Percentiles rank a stretch among this genome's conserved stretches.
These are phyloP conservation scores for human DNA, from an alignment of 2,113 vertebrate species.

Conservation along the genomic window GRCh38 chr5:3896001-3896500, in stretches of 20 bases:
- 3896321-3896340: neutral
- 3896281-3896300: neutral
- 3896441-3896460: neutral
- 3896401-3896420: too few relatives aligned
- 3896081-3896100: fast-evolving
- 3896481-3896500: neutral
- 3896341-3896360: neutral
- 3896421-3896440: too few relatives aligned
- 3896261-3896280: neutral
- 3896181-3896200: neutral
- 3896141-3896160: neutral
- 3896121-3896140: too few relatives aligned
- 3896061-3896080: too few relatives aligned
- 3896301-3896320: fast-evolving
- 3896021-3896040: neutral
- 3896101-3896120: too few relatives aligned
- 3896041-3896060: neutral
- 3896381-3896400: fast-evolving
- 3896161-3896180: too few relatives aligned
- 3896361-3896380: neutral
- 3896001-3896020: neutral
- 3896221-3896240: neutral
- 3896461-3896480: neutral
- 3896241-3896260: neutral
- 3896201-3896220: neutral